Evolutionary conservation across 2,797 vertebrate species (phyloP), one percentile per base, ranked within the genome.

Genomic region (Pteropus rufus): DNA sequence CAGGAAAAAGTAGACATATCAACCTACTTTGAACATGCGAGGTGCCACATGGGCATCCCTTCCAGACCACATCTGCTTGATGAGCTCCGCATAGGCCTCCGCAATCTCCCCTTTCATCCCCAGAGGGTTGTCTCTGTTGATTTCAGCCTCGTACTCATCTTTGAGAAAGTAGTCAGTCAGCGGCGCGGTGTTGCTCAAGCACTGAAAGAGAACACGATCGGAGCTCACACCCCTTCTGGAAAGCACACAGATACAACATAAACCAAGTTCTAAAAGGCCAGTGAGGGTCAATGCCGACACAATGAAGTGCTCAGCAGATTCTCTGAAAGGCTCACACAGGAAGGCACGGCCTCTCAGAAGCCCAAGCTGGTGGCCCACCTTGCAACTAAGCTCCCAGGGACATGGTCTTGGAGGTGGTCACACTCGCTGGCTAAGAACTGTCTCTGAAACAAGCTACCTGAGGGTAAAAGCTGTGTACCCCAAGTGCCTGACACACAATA

Each of bases 21-120:
- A 52, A 96, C 98, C 98, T 98, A 99, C 99, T 98, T 99, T 99
- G 98, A 99, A 99, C 98, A 99, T 99, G 9, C 99, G 99, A 24
- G 99, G 99, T 62, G 99, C 99, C 96, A 99, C 99, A 0, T 99
- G 99, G 93, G 99, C 99, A 95, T 99, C 99, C 77, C 99, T 99
- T 96, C 99, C 99, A 92, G 99, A 99, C 99, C 99, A 99, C 98
- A 99, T 99, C 98, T 99, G 99, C 97, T 99, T 99, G 76, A 99
- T 99, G 87, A 99, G 98, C 70, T 99, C 99, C 26, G 99, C 99
- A 4, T 99, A 99, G 91, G 99, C 99, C 98, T 99, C 99, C 0
- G 99, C 99, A 3, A 99, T 99, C 98, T 99, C 99, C 31, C 99
- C 99, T 96, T 99, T 99, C 99, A 99, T 99, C 60, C 99, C 99